Conservation (phyloP, 2,113 vertebrate genomes). For the Motacilla alba region DNA sequence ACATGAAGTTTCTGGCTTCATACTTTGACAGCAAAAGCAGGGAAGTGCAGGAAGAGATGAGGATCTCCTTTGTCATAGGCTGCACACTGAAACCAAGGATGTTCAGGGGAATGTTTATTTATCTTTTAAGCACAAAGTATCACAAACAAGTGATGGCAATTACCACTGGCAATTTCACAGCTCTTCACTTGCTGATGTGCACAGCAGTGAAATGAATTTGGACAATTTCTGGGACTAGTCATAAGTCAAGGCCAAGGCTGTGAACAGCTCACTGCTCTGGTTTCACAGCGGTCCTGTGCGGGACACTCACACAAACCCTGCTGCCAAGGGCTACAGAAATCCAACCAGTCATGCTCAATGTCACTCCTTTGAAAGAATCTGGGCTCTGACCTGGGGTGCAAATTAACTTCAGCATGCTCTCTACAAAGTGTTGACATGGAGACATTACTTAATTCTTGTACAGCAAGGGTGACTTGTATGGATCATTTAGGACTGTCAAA, state of each 20-base stretch:
- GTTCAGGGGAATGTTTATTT: not conserved
- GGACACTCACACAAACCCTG: not conserved
- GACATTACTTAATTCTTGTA: slow-evolving; percentile 50
- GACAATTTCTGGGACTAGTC: not conserved
- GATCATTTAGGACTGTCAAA: slow-evolving; percentile 58
- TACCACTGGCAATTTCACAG: not conserved
- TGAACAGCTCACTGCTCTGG: not conserved
- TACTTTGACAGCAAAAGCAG: not conserved
- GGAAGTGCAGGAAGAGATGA: not conserved
- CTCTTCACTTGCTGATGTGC: not conserved
- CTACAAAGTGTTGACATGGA: slow-evolving; percentile 36
- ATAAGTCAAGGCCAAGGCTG: not conserved
- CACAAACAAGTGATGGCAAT: not conserved
- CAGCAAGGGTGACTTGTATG: slow-evolving; percentile 42
- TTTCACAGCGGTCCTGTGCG: not conserved
- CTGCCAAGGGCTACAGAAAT: slow-evolving; percentile 44
- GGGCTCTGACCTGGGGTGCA: slow-evolving; percentile 48
- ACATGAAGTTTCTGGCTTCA: not conserved
- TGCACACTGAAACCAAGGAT: not conserved
- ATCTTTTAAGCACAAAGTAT: not conserved
- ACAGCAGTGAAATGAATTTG: not conserved
- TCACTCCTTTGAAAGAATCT: slow-evolving; percentile 49
- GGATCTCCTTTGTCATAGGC: not conserved
- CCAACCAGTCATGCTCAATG: not conserved
- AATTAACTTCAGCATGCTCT: slow-evolving; percentile 35